phyloP scores from a whole-genome alignment of 2,797 vertebrate species.

The Fundulus diaphanus region DNA sequence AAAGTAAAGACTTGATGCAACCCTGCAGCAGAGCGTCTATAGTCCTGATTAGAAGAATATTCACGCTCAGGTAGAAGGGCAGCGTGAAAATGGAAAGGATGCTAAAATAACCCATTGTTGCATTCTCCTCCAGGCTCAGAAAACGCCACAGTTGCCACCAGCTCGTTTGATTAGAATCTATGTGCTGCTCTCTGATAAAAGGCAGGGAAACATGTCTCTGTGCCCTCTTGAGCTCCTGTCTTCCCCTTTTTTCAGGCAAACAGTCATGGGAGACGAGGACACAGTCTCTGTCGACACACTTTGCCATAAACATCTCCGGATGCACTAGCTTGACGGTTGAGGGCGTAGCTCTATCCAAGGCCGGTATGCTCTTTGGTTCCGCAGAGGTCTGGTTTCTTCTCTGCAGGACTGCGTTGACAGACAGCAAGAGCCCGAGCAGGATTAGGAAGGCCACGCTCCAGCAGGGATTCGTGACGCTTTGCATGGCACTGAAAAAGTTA shows the following conservation, averaged over 20 bases:
- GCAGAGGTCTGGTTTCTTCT: neutral
- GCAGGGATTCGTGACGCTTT: conserved; percentile 36
- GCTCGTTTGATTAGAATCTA: conserved; percentile 24
- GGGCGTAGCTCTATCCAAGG: neutral
- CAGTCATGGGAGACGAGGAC: conserved; percentile 41
- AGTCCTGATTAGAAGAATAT: conserved; percentile 73
- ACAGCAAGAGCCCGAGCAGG: conserved; percentile 62
- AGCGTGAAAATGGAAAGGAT: conserved; percentile 69
- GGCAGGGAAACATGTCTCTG: conserved; percentile 38
- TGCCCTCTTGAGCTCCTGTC: conserved; percentile 38
- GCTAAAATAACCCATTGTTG: conserved; percentile 66
- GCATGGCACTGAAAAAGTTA: conserved; percentile 55
- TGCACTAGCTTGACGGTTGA: conserved; percentile 2
- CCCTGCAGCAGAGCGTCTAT: conserved; percentile 67
- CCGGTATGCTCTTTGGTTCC: neutral
- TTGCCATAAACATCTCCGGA: conserved; percentile 15
- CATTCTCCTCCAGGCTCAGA: conserved; percentile 61
- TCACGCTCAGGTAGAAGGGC: conserved; percentile 76
- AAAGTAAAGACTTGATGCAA: conserved; percentile 42
- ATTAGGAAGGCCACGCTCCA: conserved; percentile 55
- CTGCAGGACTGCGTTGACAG: conserved; percentile 20
- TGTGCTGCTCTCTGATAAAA: conserved; percentile 26
- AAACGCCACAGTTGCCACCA: conserved; percentile 49
- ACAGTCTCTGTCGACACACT: conserved; percentile 33
- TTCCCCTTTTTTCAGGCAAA: conserved; percentile 40